phyloP scores from a whole-genome alignment of 2,888 invertebrate species.

The Thysanoteuthis rhombus region DNA sequence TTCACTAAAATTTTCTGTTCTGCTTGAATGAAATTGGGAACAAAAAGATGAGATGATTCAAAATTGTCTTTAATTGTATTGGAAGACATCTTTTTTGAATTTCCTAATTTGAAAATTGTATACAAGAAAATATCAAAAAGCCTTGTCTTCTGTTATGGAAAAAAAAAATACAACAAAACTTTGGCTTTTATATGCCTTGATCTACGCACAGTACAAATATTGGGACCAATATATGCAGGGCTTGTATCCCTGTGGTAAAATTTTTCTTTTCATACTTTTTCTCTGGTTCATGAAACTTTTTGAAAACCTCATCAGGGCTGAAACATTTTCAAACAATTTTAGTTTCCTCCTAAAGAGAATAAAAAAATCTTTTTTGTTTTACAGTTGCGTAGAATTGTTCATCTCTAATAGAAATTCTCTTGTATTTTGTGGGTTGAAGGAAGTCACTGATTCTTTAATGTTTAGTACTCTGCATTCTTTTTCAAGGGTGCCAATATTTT shows the following conservation, averaged over 20 bases:
- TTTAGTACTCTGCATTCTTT: too few species aligned
- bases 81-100: neutral
- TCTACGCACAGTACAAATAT: neutral
- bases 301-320: neutral
- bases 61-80: too few species aligned
- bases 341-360: too few species aligned
- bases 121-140: neutral
- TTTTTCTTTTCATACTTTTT: neutral
- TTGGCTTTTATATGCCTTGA: neutral
- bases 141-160: neutral
- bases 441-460: neutral
- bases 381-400: neutral
- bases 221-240: neutral
- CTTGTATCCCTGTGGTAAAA: neutral
- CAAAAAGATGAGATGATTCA: neutral
- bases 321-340: neutral
- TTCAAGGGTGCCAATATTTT: too few species aligned
- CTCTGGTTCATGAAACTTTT: neutral
- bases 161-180: neutral
- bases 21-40: neutral
- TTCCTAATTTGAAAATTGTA: neutral
- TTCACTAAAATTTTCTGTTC: neutral
- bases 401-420: neutral
- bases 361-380: too few species aligned
- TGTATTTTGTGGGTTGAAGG: neutral